phyloP scores from a whole-genome alignment of 2,113 vertebrate genomes.

The Picathartes gymnocephalus region DNA sequence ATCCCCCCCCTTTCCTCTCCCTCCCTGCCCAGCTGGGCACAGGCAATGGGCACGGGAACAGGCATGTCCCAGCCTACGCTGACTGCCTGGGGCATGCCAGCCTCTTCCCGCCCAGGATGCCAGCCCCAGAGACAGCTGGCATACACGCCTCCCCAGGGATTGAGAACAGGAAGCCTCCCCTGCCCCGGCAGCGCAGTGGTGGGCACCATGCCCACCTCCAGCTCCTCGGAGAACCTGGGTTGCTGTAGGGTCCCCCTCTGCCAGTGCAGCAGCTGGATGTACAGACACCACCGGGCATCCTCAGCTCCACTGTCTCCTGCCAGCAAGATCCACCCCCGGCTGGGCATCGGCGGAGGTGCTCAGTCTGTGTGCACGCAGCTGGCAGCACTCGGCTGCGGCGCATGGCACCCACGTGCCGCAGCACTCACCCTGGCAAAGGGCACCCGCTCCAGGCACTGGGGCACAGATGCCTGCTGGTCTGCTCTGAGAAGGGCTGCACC shows the following conservation, averaged over 20 bases:
- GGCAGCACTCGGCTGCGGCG: accelerated
- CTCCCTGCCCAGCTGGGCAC: neutral
- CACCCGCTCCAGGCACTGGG: neutral
- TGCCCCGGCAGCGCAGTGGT: neutral
- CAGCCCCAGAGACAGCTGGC: conserved; percentile 20
- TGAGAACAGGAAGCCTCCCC: neutral
- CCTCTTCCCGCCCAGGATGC: conserved; percentile 13
- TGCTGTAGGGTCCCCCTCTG: neutral
- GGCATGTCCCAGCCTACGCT: conserved; percentile 36
- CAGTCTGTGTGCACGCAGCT: neutral
- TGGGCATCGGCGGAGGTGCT: neutral
- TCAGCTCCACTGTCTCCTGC: neutral
- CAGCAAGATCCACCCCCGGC: neutral
- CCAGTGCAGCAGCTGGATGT: neutral
- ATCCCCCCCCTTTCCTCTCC: neutral
- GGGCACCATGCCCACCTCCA: neutral
- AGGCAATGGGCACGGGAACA: neutral
- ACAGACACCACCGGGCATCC: neutral
- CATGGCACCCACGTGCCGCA: neutral
- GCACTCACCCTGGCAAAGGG: neutral
- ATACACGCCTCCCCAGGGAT: neutral
- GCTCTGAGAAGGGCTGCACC: neutral
- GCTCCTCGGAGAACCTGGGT: neutral
- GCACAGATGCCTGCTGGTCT: neutral
- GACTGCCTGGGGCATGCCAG: neutral